Evolutionary conservation across 1,140 invertebrate genomes (phyloP).

Genomic region (Megathymus violae): DNA sequence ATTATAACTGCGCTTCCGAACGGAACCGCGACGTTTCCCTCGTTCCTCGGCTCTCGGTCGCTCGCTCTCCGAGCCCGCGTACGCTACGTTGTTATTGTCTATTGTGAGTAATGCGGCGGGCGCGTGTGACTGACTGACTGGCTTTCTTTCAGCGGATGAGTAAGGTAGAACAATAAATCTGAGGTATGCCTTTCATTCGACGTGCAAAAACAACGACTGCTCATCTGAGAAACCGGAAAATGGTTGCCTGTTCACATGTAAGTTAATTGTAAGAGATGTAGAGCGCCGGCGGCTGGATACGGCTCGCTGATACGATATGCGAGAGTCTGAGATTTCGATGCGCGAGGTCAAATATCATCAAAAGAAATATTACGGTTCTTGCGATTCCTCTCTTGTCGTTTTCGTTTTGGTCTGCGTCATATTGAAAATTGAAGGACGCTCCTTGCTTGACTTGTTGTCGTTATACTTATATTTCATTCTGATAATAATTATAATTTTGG

Average conservation of each 20-base stretch:
- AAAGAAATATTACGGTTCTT: not conserved
- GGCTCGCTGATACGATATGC: not conserved
- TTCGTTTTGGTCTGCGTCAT: not conserved
- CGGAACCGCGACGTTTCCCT: slow-evolving; percentile 29
- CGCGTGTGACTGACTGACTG: slow-evolving; percentile 32
- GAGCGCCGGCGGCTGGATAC: not conserved
- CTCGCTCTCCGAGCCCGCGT: slow-evolving; percentile 10
- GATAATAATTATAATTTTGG: not conserved
- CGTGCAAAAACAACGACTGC: slow-evolving; percentile 2
- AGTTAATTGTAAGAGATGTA: not conserved
- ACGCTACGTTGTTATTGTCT: slow-evolving; percentile 34
- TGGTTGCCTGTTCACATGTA: not conserved
- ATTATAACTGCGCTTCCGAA: slow-evolving; percentile 51
- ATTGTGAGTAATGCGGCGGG: slow-evolving; percentile 21
- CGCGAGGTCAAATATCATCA: not conserved
- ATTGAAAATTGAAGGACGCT: not conserved
- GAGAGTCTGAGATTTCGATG: not conserved
- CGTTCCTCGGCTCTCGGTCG: slow-evolving; percentile 16
- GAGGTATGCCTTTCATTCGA: slow-evolving; percentile 22
- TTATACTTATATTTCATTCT: not conserved
- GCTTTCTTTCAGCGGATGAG: slow-evolving; percentile 4
- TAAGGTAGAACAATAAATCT: slow-evolving; percentile 5
- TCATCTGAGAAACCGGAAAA: slow-evolving; percentile 5
- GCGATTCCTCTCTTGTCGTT: not conserved
- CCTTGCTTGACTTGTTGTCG: not conserved